Evolutionary conservation across 1,140 invertebrate genomes (phyloP), one percentile per base, ranked within the genome.

Genomic region (Meloidogyne hapla): DNA sequence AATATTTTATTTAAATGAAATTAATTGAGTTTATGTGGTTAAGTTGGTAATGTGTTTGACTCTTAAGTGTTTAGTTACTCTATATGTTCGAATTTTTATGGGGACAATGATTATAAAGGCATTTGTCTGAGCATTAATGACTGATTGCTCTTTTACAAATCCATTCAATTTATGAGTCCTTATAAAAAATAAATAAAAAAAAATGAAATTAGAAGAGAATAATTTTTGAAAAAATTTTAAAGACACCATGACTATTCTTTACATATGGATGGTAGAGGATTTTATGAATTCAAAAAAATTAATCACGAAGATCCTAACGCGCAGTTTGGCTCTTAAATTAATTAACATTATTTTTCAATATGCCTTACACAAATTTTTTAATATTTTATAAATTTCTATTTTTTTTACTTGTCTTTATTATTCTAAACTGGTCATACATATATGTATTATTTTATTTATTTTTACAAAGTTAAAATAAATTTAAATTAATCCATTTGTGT

Each of bases 211-310:
- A 45, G 4, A 15, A 1, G 2, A 15, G 18, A 18, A 15, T 15
- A 21, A 56, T 56, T 56, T 56, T 21, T 56, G 18, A n/a, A 21
- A 42, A 23, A 23, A 42, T 48, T n/a, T 48, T 45, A n/a, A 23
- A 92, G 92, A 87, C 94, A 98, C 89, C 95, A 98, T 88, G 84
- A 91, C 90, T 95, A 69, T 88, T 95, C 93, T 86, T 90, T 98
- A 64, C 92, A 94, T 87, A 95, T 98, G 92, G 95, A 97, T 89
- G 95, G 95, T 1, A 90, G 93, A 81, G 95, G 95, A 74, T 89
- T 89, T 18, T 96, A 93, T 86, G 92, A 93, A 78, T 98, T 94
- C 87, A 92, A 91, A 74, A 89, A 90, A 69, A 98, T 98, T 79
- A 92, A 94, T 84, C 89, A 73, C 12, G 45, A 73, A 28, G 40